Percentiles rank a stretch among this genome's conserved stretches.
These are phyloP conservation scores for Heptranchias perlo DNA, from an alignment of 2,113 vertebrate species.

Conservation along the genomic window DNA sequence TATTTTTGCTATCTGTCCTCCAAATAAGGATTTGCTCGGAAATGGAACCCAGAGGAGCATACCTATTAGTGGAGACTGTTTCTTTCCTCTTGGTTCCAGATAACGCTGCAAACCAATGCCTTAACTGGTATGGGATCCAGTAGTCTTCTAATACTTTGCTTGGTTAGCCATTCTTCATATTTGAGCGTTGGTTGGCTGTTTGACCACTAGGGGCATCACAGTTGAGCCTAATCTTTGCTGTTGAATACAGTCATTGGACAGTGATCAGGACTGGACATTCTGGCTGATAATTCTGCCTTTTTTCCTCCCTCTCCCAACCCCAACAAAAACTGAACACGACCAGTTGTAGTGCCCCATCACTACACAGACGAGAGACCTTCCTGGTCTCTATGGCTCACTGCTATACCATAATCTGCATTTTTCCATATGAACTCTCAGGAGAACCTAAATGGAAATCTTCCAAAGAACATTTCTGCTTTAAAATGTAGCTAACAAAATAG, in stretches of 20 bases:
- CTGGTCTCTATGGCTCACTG: neutral
- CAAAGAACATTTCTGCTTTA: neutral
- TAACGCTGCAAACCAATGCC: neutral
- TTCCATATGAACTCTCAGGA: neutral
- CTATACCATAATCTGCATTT: neutral
- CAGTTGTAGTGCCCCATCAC: too few relatives aligned
- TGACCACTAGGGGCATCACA: too few relatives aligned
- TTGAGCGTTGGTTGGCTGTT: neutral
- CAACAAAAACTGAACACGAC: too few relatives aligned
- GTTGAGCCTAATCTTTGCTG: neutral
- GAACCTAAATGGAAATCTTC: neutral
- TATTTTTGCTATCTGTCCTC: neutral
- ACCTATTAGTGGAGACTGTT: neutral
- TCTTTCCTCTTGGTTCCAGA: neutral
- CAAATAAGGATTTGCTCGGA: neutral
- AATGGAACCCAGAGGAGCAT: neutral
- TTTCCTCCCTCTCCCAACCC: too few relatives aligned
- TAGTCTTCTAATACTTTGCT: neutral
- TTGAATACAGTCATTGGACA: neutral
- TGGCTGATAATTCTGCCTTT: too few relatives aligned
- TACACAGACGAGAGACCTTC: neutral
- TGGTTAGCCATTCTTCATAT: neutral
- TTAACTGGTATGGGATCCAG: neutral
- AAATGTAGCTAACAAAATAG: neutral
- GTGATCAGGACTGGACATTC: neutral